These are phyloP conservation scores for Bradypodion ventrale DNA, from an alignment of 2,797 vertebrate genomes.

Conservation along the genomic window DNA sequence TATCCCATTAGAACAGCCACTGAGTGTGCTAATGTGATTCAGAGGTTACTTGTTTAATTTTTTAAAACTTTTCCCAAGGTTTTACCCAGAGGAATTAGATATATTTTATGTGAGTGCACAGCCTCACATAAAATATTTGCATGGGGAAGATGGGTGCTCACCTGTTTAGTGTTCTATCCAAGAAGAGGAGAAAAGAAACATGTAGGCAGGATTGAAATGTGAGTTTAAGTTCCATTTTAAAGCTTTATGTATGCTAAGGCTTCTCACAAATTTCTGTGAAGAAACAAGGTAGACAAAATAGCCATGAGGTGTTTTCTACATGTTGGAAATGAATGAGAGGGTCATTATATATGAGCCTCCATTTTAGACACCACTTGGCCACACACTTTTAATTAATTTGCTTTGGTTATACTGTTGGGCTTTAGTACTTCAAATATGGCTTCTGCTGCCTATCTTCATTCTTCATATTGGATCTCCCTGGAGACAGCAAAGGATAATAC, in stretches of 20 bases:
- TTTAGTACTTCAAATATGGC: not conserved
- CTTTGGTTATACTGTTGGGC: not conserved
- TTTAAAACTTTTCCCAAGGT: no score
- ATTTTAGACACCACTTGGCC: not conserved
- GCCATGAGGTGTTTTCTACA: not conserved
- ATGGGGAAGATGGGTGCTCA: not conserved
- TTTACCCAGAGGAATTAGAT: no score
- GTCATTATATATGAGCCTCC: not conserved
- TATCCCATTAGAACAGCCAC: no score
- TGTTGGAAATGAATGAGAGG: not conserved
- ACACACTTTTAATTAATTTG: not conserved
- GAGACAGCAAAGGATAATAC: not conserved
- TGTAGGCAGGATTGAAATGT: not conserved
- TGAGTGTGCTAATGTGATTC: no score
- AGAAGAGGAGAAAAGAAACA: not conserved
- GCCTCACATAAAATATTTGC: not conserved
- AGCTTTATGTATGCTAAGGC: not conserved
- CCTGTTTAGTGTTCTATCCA: not conserved
- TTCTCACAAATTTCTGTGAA: not conserved
- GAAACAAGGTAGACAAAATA: not conserved
- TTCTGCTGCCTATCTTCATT: not conserved
- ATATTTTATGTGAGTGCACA: not conserved
- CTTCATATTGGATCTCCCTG: not conserved
- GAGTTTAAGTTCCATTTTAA: not conserved
- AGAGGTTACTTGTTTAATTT: no score